Evolutionary conservation across 2,888 invertebrate genomes (phyloP), one percentile per base, ranked within the genome.

Genomic region (Aethes cnicana): DNA sequence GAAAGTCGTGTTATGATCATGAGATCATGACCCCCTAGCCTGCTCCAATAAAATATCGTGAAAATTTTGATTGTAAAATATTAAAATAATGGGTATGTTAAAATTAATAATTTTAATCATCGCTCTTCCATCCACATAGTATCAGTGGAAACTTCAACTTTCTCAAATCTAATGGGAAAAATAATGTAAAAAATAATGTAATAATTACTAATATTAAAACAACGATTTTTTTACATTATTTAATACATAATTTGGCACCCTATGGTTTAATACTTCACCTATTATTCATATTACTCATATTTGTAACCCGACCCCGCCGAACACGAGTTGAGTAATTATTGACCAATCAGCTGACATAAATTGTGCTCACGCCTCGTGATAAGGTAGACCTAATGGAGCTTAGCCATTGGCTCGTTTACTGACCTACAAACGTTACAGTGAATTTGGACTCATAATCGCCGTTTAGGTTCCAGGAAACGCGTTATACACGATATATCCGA

Each of bases 321-420:
- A 16, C 14, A 28, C n/a, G 26, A 42, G 25, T 26, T 5, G n/a
- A 14, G 20, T 47, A 36, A 36, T 47, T 36, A 46, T 47, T 36
- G 46, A 36, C 46, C 36, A 18, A 47, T 36, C 46, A 20, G 26
- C 36, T 17, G 35, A 26, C n/a, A 36, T 47, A 47, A n/a, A 47
- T 47, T 47, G 35, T 36, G n/a, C 28, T 18, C 18, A 26, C 20
- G 20, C 12, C 8, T 6, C 39, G 5, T 42, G 35, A 36, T 36
- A 47, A 26, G 18, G 36, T 47, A 11, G 8, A 9, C 14, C 28
- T 26, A 9, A 18, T 16, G 20, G 18, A 18, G 36, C 46, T 39
- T 39, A 9, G 23, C 23, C 35, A 44, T 36, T 16, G 36, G 46
- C 12, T 36, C 25, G 26, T 35, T 20, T 12, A 26, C 36, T 36